A percentile compares a stretch with the other conserved stretches of the same genome.
Conservation (phyloP, 2,888 invertebrate genomes). For the Thecophora atra region DNA sequence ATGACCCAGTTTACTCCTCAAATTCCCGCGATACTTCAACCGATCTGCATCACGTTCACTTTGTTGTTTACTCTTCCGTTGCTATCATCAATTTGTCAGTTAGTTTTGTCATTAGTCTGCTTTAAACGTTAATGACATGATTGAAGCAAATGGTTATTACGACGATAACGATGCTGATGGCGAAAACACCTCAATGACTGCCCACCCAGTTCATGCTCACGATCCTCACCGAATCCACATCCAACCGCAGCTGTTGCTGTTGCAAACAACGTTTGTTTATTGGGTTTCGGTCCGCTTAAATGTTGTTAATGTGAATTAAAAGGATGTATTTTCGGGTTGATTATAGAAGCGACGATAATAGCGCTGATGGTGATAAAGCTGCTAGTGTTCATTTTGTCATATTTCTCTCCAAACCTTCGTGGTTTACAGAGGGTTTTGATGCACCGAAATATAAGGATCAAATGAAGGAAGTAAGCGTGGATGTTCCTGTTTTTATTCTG, state of each 20-base stretch:
- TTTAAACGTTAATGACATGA: constrained; percentile 6
- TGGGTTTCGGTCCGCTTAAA: background rate
- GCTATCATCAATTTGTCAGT: background rate
- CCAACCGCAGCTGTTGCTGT: background rate
- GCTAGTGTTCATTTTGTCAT: no score
- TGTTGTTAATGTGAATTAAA: background rate
- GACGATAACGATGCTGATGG: background rate
- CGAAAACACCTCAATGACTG: background rate
- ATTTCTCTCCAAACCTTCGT: no score
- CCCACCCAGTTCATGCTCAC: background rate
- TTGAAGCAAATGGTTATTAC: background rate
- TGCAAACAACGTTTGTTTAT: background rate
- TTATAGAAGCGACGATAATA: no score
- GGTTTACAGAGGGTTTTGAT: no score
- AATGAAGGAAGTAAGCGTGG: background rate
- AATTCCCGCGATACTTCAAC: background rate
- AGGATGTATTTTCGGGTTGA: background rate
- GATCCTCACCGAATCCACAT: background rate
- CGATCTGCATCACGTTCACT: background rate
- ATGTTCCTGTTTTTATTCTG: no score
- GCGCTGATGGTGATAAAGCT: no score
- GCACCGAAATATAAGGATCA: no score
- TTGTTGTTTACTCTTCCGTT: background rate
- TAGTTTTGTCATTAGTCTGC: background rate
- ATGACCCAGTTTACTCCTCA: background rate